A percentile compares a stretch with the other conserved stretches of the same genome.
phyloP scores from a whole-genome alignment of 2,888 invertebrate species.

The Papilio demoleus region DNA sequence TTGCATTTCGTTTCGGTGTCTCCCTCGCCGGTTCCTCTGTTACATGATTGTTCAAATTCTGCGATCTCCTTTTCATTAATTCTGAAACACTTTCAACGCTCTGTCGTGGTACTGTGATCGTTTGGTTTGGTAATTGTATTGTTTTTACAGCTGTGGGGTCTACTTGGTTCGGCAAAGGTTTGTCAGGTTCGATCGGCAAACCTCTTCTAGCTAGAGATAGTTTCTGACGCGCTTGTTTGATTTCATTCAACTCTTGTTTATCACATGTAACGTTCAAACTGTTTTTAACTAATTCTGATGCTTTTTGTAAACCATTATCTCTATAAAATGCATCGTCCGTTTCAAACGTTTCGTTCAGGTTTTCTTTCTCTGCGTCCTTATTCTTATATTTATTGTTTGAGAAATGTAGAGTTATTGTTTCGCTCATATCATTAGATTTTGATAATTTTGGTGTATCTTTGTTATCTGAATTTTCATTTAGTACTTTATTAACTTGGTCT shows the following conservation, averaged over 20 bases:
- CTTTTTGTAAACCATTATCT: conserved; percentile 67
- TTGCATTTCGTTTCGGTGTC: conserved; percentile 69
- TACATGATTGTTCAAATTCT: conserved; percentile 57
- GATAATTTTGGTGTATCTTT: conserved; percentile 61
- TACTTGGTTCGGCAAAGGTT: conserved; percentile 56
- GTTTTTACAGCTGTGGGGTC: conserved; percentile 68
- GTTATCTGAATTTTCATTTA: conserved; percentile 72
- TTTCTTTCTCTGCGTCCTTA: conserved; percentile 75
- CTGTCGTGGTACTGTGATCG: conserved; percentile 71
- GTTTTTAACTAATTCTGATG: conserved; percentile 61
- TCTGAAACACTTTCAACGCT: conserved; percentile 77
- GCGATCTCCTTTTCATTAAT: conserved; percentile 69
- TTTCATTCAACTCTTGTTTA: conserved; percentile 77
- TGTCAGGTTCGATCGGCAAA: conserved; percentile 68
- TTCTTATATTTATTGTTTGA: conserved; percentile 70
- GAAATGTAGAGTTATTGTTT: conserved; percentile 74
- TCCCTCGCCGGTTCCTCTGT: conserved; percentile 65
- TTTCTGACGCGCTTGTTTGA: conserved; percentile 77
- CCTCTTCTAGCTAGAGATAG: conserved; percentile 73
- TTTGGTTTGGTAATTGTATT: conserved; percentile 74
- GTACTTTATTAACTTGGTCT: conserved; percentile 68
- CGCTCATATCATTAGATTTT: conserved; percentile 62
- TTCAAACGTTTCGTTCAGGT: conserved; percentile 64
- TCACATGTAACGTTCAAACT: conserved; percentile 74
- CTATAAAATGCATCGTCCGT: conserved; percentile 74